Base-by-base conservation (phyloP, 2,113 vertebrate species). In the Phalacrocorax carbo region DNA sequence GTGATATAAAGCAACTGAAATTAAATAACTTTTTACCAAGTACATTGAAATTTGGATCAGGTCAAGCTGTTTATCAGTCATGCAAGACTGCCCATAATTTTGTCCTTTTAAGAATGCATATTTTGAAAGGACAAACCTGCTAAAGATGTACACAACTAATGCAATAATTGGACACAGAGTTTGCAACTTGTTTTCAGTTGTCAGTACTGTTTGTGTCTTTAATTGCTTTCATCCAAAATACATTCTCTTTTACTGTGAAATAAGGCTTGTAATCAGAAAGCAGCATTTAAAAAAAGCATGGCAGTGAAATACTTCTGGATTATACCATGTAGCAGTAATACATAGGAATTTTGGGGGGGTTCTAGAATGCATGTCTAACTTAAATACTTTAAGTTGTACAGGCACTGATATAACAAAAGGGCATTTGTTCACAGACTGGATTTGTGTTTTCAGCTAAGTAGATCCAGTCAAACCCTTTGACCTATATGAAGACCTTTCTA, bases 1-100 rank as follows among this genome's bases (percentile, higher is more conserved):
- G 11, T 60, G 26, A 64, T 30, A 62, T 15, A 83, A 78, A 91
- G 20, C 17, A 75, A 54, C 29, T 68, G 34, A 84, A 86, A 54
- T 73, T 29, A 78, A 46, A 15, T 70, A 62, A 62, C 10, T 23
- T 88, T 89, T 70, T 81, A 78, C 27, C 4, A 73, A 55, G 9
- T 55, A 55, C 49, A 49, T 14, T 72, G 66, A 62, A 86, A 80
- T 86, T 86, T 71, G 64, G 48, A 91, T 78, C 80, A 86, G 64
- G 55, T 92, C 69, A 89, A 84, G 55, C 44, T 60, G 29, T 62
- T 65, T 52, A 58, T 86, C 42, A 72, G 30, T 70, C 68, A 86
- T 75, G 58, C n/a, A 94, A 62, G 80, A 92, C 86, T 95, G 80
- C 52, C 60, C 80, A 91, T 92, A 79, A 91, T 94, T 93, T 86